Base-by-base conservation (phyloP, 2,888 invertebrate species). In the Nomada fucata region DNA sequence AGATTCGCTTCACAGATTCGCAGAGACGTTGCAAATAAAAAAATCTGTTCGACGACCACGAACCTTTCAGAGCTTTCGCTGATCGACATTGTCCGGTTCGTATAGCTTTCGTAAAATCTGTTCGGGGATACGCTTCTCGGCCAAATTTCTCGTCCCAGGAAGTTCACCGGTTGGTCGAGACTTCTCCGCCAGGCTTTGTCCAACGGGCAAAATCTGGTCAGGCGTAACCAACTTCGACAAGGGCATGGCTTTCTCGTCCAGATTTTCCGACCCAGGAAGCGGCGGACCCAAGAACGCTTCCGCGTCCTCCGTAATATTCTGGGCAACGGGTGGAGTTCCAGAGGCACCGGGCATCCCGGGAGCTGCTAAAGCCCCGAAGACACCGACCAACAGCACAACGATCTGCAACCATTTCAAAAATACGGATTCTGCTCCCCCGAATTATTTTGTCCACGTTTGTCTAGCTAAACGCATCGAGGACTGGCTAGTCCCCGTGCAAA, bases 71-170 rank as follows among this genome's bases (percentile, higher is more conserved):
- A 29, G 2, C 10, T 50, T 26, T 4, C n/a, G 26, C 29, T 55
- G 47, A 52, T 68, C 59, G 9, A 26, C 36, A 15, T 79, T 57
- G 20, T 18, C 13, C 20, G 26, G 55, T 42, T 79, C 67, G 18
- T 29, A 72, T 1, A 79, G 72, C 53, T 53, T 77, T 44, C 50
- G 64, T 57, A 85, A 64, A 0, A 87, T 61, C 7, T 67, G 47
- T 47, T 89, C 88, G n/a, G 92, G 91, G 2, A 91, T 88, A 7
- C 88, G 77, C 61, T 92, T 92, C 63, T 92, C 92, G 3, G 81
- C 86, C 5, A 92, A 74, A 81, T 92, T 92, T 0, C 60, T 76
- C 1, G 73, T 79, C 0, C 91, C 91, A 0, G 88, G 91, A 15
- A 89, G 74, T 10, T 55, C n/a, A 0, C 29, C n/a, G 0, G 75